Evolutionary conservation across 2,888 invertebrate species (phyloP).

Genomic region (Eulithis testata): DNA sequence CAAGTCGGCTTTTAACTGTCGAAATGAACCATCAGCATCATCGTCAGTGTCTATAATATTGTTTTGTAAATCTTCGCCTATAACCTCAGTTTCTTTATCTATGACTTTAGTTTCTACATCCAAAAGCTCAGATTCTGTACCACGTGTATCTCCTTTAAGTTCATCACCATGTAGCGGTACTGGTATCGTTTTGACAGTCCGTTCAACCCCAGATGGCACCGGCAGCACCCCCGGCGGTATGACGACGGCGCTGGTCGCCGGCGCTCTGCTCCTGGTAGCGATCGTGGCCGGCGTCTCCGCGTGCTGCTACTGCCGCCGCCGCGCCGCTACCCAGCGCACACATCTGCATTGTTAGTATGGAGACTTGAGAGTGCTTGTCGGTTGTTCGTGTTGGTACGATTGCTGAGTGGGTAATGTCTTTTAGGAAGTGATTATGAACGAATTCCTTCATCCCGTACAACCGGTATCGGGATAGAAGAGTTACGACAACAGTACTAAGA

Average conservation of each 20-base stretch:
- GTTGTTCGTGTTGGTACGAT: conserved; percentile 12
- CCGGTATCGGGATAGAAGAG: too few species aligned
- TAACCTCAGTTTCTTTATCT: too few species aligned
- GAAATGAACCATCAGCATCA: too few species aligned
- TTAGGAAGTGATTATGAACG: neutral
- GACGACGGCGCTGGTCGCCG: conserved; percentile 89
- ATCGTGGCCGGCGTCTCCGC: conserved; percentile 88
- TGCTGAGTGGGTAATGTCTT: neutral
- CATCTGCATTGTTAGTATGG: conserved; percentile 70
- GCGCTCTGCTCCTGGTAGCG: conserved; percentile 88
- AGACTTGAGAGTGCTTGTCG: conserved; percentile 6
- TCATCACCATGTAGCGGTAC: conserved; percentile 10
- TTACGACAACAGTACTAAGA: neutral
- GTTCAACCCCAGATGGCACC: conserved; percentile 64
- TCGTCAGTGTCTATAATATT: too few species aligned
- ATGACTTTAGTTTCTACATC: too few species aligned
- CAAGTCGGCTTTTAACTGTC: too few species aligned
- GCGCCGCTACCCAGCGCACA: conserved; percentile 79
- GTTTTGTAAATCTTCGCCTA: too few species aligned
- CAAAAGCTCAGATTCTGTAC: too few species aligned
- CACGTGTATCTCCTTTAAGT: neutral
- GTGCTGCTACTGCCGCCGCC: conserved; percentile 91
- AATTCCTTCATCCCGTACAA: neutral
- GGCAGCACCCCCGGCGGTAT: conserved; percentile 88
- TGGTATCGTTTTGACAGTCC: conserved; percentile 21